These are phyloP conservation scores for Drosophila greeni DNA, from an alignment of 2,888 invertebrate species.

Conservation along the genomic window DNA sequence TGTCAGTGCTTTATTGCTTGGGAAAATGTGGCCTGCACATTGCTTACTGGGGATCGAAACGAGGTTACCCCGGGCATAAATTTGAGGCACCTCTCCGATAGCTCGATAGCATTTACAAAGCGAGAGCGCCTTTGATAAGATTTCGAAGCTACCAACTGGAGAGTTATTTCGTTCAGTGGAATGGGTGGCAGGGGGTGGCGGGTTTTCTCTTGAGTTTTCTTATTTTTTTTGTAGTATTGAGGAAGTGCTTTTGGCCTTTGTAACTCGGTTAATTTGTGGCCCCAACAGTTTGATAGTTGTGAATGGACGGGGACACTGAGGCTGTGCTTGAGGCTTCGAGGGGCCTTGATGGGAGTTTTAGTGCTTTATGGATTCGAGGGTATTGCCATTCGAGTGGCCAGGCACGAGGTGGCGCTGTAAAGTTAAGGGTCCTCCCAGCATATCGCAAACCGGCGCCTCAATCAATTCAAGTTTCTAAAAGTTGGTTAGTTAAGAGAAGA, in stretches of 20 bases:
- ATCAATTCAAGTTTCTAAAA: slow-evolving; percentile 9
- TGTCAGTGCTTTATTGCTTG: slow-evolving; percentile 43
- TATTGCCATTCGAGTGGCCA: slow-evolving; percentile 44
- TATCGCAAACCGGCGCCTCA: slow-evolving; percentile 18
- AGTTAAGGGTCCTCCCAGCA: slow-evolving; percentile 6
- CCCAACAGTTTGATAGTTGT: slow-evolving; percentile 34
- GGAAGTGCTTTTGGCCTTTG: slow-evolving; percentile 35
- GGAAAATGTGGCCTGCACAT: slow-evolving; percentile 51
- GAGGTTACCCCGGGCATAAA: slow-evolving; percentile 69
- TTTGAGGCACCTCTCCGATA: slow-evolving; percentile 35
- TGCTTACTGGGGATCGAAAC: slow-evolving; percentile 50
- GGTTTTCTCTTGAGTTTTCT: neutral
- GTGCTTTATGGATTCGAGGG: slow-evolving; percentile 39
- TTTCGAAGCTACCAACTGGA: slow-evolving; percentile 50
- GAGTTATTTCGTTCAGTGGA: slow-evolving; percentile 24
- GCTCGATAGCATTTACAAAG: slow-evolving; percentile 44
- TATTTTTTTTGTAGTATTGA: slow-evolving; percentile 11
- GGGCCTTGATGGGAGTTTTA: slow-evolving; percentile 41
- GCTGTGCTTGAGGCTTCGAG: slow-evolving; percentile 56
- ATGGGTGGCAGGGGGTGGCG: slow-evolving; percentile 2
- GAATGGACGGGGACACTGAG: slow-evolving; percentile 31
- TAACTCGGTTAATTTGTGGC: slow-evolving; percentile 52
- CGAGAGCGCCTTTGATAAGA: slow-evolving; percentile 61
- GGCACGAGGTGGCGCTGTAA: slow-evolving; percentile 14
- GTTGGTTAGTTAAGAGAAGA: slow-evolving; percentile 2